A percentile compares a stretch with the other conserved stretches of the same genome.
Conservation (phyloP, 2,113 vertebrate species). For the human (Homo sapiens) region GRCh38 chr3:66853001-66853500, state of each 20-base stretch:
- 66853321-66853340: neutral
- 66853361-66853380: neutral
- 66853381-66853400: neutral
- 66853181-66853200: neutral
- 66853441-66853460: neutral
- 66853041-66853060: neutral
- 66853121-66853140: neutral
- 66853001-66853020: neutral
- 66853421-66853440: neutral
- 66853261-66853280: neutral
- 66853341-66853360: neutral
- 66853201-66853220: neutral
- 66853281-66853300: neutral
- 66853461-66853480: neutral
- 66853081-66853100: neutral
- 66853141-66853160: neutral
- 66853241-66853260: neutral
- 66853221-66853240: neutral
- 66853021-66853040: neutral
- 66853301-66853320: neutral
- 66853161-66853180: neutral
- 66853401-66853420: neutral
- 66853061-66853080: neutral
- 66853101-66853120: neutral
- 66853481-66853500: neutral